A percentile compares a stretch with the other conserved stretches of the same genome.
Conservation (phyloP, 2,888 invertebrate species). For the Tachystola acroxantha region DNA sequence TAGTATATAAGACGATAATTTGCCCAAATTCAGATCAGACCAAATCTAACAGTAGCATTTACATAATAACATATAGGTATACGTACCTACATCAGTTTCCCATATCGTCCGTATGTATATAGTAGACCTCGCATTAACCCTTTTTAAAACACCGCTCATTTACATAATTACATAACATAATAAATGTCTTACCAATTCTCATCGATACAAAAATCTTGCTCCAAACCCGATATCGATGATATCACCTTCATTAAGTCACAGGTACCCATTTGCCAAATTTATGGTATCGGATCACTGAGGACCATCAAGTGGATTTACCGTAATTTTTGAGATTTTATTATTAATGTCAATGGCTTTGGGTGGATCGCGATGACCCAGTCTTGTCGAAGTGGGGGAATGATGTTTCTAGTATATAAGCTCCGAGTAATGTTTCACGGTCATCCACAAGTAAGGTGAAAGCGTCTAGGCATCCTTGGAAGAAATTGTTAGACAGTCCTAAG, state of each 20-base stretch:
- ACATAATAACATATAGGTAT: no score
- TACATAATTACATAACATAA: no score
- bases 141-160: no score
- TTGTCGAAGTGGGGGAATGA: slow-evolving; percentile 47
- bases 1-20: no score
- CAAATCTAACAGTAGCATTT: no score
- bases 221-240: no score
- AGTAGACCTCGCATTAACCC: no score
- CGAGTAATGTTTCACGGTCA: slow-evolving; percentile 56
- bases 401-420: slow-evolving; percentile 59
- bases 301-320: slow-evolving; percentile 54
- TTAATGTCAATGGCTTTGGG: slow-evolving; percentile 56
- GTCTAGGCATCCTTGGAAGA: slow-evolving; percentile 28
- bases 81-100: no score
- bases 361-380: slow-evolving; percentile 50
- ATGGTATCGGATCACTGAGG: slow-evolving; percentile 42
- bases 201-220: no score
- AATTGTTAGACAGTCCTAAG: slow-evolving; percentile 21
- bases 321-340: slow-evolving; percentile 52
- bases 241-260: slow-evolving; percentile 21
- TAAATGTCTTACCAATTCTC: no score
- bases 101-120: no score
- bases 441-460: slow-evolving; percentile 51
- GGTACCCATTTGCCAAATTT: slow-evolving; percentile 34
- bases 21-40: no score